phyloP scores from a whole-genome alignment of 2,797 vertebrate species.

The Tympanoctomys barrerae region DNA sequence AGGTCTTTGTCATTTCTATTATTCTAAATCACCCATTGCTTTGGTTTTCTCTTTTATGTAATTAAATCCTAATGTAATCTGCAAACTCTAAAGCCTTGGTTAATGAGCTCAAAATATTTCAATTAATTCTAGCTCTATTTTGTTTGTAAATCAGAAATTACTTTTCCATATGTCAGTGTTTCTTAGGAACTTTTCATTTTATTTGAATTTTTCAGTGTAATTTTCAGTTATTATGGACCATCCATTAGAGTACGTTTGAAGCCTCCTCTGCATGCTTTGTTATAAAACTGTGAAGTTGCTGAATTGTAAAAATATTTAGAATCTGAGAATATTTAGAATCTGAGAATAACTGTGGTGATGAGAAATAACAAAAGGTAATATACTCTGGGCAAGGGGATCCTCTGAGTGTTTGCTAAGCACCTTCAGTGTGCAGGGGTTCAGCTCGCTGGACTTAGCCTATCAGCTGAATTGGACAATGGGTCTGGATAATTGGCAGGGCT shows the following conservation, averaged over 20 bases:
- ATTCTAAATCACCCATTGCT: not conserved
- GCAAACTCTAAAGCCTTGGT: not conserved
- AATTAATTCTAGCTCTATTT: slow-evolving; percentile 18
- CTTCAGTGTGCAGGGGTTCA: slow-evolving; percentile 43
- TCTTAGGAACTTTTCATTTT: not conserved
- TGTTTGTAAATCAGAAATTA: not conserved
- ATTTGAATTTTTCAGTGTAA: not conserved
- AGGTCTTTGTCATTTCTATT: not conserved
- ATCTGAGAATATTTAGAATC: slow-evolving; percentile 63
- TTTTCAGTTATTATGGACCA: slow-evolving; percentile 52
- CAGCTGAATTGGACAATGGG: not conserved
- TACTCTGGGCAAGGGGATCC: not conserved
- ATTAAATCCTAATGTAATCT: not conserved
- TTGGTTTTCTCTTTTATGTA: not conserved
- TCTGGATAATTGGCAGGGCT: slow-evolving; percentile 65
- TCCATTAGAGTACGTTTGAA: slow-evolving; percentile 31
- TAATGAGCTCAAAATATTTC: slow-evolving; percentile 16
- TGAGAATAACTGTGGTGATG: slow-evolving; percentile 30
- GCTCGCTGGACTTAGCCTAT: not conserved
- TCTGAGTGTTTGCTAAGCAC: slow-evolving; percentile 47
- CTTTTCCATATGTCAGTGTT: not conserved
- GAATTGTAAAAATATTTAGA: slow-evolving; percentile 58
- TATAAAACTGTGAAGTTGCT: slow-evolving; percentile 35
- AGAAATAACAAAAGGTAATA: slow-evolving; percentile 58
- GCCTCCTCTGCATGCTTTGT: slow-evolving; percentile 2